Evolutionary conservation across 1,140 invertebrate species (phyloP), one percentile per base, ranked within the genome.

Genomic region (Hylyphantes graminicola): DNA sequence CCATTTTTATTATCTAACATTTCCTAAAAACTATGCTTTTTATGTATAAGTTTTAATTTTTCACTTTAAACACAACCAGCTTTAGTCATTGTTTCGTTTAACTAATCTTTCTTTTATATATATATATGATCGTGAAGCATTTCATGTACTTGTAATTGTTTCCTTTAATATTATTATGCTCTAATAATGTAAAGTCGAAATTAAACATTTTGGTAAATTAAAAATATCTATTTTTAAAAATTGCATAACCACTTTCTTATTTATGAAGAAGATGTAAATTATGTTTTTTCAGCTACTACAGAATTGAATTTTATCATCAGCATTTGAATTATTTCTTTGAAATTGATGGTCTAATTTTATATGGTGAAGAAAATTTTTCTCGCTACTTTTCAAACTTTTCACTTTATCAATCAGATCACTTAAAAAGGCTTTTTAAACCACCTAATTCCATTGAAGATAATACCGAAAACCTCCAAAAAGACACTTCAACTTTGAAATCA

Each of bases 311-410:
- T 87, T 94, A 96, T 90, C 95, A 96, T 87, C 92, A 91, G 61
- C 89, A 92, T 75, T 90, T 96, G 19, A 92, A 95, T 63, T 97
- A 97, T 89, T 96, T 96, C 87, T 95, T 95, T n/a, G 94, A 96
- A 88, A 89, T 97, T 17, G 96, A 98, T 91, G 95, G 94, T 76
- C 93, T 97, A 12, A 89, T 94, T 85, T 90, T 97, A 48, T 92
- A 92, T 88, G 95, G 93, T 35, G 91, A 85, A 63, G 51, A 91
- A 59, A 57, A n/a, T 80, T 80, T 59, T 67, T n/a, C 64, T 85
- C 4, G 54, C 54, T 53, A 35, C 78, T 54, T 78, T 54, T n/a
- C 48, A 19, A 50, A 8, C 35, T 35, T 61, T 72, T 59, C 48
- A 61, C 11, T 67, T 15, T 79, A n/a, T 9, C 67, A 15, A 35